phyloP scores from a whole-genome alignment of 2,113 vertebrate species.

The Pseudonaja textilis region DNA sequence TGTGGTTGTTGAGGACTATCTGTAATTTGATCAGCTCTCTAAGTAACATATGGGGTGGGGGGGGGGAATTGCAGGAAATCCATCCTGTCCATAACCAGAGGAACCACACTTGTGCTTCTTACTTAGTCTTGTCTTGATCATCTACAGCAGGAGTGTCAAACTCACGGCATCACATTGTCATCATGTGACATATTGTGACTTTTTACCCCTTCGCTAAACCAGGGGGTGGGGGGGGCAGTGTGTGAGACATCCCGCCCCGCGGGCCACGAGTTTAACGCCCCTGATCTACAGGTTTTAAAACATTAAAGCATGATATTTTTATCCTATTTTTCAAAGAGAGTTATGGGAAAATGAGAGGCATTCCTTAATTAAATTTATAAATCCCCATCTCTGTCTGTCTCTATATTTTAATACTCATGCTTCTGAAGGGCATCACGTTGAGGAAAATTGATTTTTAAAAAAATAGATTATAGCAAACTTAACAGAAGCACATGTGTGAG shows the following conservation, averaged over 20 bases:
- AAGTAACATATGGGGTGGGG: too few species aligned
- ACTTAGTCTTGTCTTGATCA: neutral
- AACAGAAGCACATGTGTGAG: neutral
- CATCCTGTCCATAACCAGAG: neutral
- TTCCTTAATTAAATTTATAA: neutral
- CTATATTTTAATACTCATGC: neutral
- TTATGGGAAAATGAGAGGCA: neutral
- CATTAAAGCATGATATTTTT: neutral
- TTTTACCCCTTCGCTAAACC: too few species aligned
- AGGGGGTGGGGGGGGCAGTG: too few species aligned
- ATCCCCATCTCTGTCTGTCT: neutral
- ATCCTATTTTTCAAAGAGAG: neutral
- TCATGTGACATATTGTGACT: too few species aligned
- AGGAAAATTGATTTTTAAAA: neutral
- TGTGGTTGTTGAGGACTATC: neutral
- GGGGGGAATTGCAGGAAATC: neutral
- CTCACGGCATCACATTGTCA: too few species aligned
- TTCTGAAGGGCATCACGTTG: neutral
- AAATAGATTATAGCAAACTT: neutral
- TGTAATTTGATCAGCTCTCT: neutral
- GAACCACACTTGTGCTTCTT: neutral
- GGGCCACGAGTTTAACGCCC: too few species aligned
- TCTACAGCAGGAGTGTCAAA: neutral
- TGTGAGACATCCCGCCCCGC: too few species aligned
- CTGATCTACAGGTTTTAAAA: neutral